A percentile compares a stretch with the other conserved stretches of the same genome.
Conservation (phyloP, 2,113 vertebrate genomes). For the Megaleporinus macrocephalus region DNA sequence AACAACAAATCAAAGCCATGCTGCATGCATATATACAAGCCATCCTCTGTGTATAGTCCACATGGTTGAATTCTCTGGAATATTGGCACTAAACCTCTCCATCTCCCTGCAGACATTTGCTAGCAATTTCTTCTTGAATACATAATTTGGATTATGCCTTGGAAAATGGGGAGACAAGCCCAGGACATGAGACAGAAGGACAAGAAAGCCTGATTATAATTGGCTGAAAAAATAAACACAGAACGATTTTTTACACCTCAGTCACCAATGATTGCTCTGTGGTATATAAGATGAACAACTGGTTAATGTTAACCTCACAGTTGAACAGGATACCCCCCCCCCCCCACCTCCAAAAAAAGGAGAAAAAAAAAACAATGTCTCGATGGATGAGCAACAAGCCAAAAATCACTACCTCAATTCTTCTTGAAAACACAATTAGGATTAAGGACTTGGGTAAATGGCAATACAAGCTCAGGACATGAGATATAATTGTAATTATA, state of each 20-base stretch:
- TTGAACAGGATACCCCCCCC: too few species aligned
- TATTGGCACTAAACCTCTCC: neutral
- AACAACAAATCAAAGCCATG: slow-evolving; percentile 53
- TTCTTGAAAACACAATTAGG: slow-evolving; percentile 31
- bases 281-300: neutral
- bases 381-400: neutral
- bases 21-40: slow-evolving; percentile 39
- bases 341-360: too few species aligned
- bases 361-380: neutral
- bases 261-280: slow-evolving; percentile 35
- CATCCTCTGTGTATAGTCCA: slow-evolving; percentile 37
- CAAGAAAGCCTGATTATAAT: slow-evolving; percentile 63
- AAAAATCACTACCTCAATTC: neutral
- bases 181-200: slow-evolving; percentile 48
- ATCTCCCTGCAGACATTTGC: slow-evolving; percentile 48
- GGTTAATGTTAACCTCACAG: neutral
- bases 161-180: slow-evolving; percentile 8
- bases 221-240: slow-evolving; percentile 60
- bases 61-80: neutral
- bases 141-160: slow-evolving; percentile 9
- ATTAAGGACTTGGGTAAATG: neutral
- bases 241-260: slow-evolving; percentile 56
- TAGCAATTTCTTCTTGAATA: slow-evolving; percentile 59
- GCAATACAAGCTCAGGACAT: slow-evolving; percentile 36
- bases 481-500: slow-evolving; percentile 45